These are phyloP conservation scores for Acipenser ruthenus DNA, from an alignment of 2,797 vertebrate species.

Conservation along the genomic window DNA sequence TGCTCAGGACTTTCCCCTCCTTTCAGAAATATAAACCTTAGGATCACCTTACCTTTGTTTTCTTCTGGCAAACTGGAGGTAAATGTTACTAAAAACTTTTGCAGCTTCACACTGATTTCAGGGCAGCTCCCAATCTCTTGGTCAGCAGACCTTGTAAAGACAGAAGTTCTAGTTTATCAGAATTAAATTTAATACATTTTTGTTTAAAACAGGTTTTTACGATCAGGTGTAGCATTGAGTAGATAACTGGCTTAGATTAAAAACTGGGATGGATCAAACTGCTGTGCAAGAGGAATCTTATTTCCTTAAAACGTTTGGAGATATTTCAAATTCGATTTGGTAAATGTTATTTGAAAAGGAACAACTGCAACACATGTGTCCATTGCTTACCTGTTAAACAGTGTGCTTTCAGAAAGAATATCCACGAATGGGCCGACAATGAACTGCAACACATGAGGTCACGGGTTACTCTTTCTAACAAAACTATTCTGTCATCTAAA, in stretches of 20 bases:
- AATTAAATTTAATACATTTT: neutral
- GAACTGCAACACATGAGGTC: slow-evolving; percentile 60
- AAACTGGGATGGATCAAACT: too few relatives aligned
- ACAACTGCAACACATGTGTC: too few relatives aligned
- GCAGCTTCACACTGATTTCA: slow-evolving; percentile 70
- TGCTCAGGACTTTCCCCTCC: too few relatives aligned
- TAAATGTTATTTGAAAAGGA: too few relatives aligned
- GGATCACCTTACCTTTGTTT: slow-evolving; percentile 57
- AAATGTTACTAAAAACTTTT: slow-evolving; percentile 71
- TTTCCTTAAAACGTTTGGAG: too few relatives aligned
- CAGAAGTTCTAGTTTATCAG: slow-evolving; percentile 15
- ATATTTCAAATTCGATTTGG: too few relatives aligned
- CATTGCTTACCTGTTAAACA: slow-evolving; percentile 74
- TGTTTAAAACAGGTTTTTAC: too few relatives aligned
- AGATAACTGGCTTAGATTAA: too few relatives aligned
- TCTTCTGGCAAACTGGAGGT: slow-evolving; percentile 66
- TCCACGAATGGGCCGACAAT: slow-evolving; percentile 82
- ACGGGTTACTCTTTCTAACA: neutral
- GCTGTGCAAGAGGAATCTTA: too few relatives aligned
- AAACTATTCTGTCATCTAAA: too few relatives aligned
- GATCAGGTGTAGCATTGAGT: too few relatives aligned
- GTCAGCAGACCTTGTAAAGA: slow-evolving; percentile 53
- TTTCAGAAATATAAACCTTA: too few relatives aligned
- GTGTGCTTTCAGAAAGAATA: slow-evolving; percentile 77
- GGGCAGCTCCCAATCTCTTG: slow-evolving; percentile 74